These are phyloP conservation scores for Indicator maculatus DNA, from an alignment of 2,113 vertebrate species.

Conservation along the genomic window DNA sequence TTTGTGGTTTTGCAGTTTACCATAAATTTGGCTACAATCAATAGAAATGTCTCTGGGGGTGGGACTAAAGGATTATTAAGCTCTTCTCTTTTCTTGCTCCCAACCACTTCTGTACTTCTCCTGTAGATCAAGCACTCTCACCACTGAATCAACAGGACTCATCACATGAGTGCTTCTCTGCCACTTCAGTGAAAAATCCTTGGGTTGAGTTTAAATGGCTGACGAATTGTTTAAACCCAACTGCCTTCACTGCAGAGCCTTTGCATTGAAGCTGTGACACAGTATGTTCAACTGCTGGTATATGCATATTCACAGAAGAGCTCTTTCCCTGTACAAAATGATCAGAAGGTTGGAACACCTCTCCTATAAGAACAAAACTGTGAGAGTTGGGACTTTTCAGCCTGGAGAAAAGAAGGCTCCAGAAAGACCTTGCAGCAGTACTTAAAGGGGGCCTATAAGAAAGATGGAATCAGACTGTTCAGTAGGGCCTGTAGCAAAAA, in stretches of 20 bases:
- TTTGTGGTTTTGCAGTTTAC: not conserved
- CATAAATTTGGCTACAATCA: not conserved
- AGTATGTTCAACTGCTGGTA: not conserved
- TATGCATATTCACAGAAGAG: not conserved
- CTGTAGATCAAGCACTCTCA: not conserved
- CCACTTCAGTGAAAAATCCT: not conserved
- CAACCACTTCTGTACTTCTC: not conserved
- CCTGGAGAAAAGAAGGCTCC: not conserved
- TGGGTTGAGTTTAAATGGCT: not conserved
- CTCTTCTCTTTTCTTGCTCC: not conserved
- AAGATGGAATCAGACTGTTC: not conserved
- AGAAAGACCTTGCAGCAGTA: not conserved
- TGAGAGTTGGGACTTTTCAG: not conserved
- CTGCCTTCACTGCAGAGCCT: not conserved
- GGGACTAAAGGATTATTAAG: not conserved
- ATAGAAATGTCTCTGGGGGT: not conserved
- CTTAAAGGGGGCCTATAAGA: not conserved
- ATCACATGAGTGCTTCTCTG: not conserved
- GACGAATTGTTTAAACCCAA: not conserved
- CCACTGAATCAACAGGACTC: not conserved
- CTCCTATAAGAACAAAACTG: not conserved
- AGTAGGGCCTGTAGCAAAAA: too few species aligned
- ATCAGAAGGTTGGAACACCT: not conserved
- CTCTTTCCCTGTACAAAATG: not conserved
- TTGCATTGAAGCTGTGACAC: not conserved